These are phyloP conservation scores for Parascotia fuliginaria DNA, from an alignment of 2,888 invertebrate genomes.

Conservation along the genomic window DNA sequence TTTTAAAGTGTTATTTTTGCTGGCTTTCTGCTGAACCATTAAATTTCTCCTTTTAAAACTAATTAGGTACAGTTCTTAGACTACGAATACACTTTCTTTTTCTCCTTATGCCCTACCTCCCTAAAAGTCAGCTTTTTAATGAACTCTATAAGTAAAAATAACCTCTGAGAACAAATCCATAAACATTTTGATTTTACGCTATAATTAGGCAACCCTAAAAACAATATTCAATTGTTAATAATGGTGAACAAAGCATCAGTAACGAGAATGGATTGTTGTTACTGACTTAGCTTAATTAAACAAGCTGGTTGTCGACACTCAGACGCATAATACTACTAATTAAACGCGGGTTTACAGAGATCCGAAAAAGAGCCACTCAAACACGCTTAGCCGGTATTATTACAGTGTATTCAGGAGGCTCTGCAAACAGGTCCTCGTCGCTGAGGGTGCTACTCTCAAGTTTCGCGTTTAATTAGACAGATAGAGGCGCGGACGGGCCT, in stretches of 20 bases:
- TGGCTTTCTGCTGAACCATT: too few species aligned
- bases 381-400: conserved; percentile 86
- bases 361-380: conserved; percentile 85
- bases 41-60: too few species aligned
- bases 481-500: conserved; percentile 85
- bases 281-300: conserved; percentile 85
- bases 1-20: too few species aligned
- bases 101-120: too few species aligned
- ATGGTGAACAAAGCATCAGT: conserved; percentile 62
- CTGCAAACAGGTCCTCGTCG: conserved; percentile 81
- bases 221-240: conserved; percentile 56
- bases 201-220: conserved; percentile 11
- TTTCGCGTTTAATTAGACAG: conserved; percentile 86
- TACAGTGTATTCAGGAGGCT: conserved; percentile 83
- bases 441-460: conserved; percentile 84
- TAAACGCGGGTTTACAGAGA: conserved; percentile 84
- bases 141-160: too few species aligned
- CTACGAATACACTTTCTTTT: too few species aligned
- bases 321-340: conserved; percentile 84
- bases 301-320: conserved; percentile 81
- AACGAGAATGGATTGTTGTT: conserved; percentile 78
- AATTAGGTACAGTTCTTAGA: too few species aligned
- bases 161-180: too few species aligned
- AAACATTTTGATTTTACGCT: too few species aligned
- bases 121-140: too few species aligned